Conservation (phyloP, 2,797 vertebrate species). For the Ceyx erithaca region DNA sequence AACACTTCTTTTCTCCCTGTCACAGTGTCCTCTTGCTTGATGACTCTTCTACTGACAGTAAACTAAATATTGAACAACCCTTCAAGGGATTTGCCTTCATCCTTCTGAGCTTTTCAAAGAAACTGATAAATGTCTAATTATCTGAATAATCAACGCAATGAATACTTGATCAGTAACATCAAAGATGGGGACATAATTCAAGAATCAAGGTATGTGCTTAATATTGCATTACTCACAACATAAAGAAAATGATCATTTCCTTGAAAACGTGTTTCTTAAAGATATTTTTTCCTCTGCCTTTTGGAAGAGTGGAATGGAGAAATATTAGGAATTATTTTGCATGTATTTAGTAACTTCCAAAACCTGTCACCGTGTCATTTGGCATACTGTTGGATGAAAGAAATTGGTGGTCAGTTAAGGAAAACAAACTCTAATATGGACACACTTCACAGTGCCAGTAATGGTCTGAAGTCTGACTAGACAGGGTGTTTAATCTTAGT, state of each 20-base stretch:
- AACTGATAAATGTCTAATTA: slow-evolving; percentile 57
- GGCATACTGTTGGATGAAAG: neutral
- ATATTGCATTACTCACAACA: slow-evolving; percentile 9
- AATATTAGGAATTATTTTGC: neutral
- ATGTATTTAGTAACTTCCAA: neutral
- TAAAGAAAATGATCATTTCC: neutral
- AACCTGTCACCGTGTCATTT: neutral
- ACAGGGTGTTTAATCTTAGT: rapidly evolving
- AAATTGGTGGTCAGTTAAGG: neutral
- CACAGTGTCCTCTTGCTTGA: neutral
- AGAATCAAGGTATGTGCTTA: slow-evolving; percentile 7
- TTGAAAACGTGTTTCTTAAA: neutral
- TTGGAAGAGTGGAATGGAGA: neutral
- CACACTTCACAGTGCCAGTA: neutral
- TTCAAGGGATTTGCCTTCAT: slow-evolving; percentile 18
- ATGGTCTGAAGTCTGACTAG: neutral
- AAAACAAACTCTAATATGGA: neutral
- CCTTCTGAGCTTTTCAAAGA: slow-evolving; percentile 20
- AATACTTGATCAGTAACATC: slow-evolving; percentile 61
- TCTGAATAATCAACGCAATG: slow-evolving; percentile 53
- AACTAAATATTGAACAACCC: slow-evolving; percentile 41
- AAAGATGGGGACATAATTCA: slow-evolving; percentile 10
- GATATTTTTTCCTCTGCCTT: neutral
- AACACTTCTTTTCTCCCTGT: neutral
- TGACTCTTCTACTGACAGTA: slow-evolving; percentile 26